These are phyloP conservation scores for Procambarus clarkii DNA, from an alignment of 1,140 invertebrate genomes.

Conservation along the genomic window DNA sequence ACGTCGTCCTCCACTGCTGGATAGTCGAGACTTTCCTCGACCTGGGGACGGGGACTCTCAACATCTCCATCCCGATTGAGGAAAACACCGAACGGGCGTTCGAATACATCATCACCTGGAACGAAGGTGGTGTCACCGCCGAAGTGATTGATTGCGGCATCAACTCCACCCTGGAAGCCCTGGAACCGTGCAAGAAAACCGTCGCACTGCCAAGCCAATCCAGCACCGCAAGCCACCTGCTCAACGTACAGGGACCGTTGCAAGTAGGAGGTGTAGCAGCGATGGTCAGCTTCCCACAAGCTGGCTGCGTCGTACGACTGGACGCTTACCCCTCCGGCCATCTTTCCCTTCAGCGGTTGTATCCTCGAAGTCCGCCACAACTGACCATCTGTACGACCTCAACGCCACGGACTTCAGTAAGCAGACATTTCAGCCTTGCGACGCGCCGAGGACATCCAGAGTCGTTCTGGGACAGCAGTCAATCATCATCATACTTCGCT, in stretches of 20 bases:
- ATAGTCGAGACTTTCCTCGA: slow-evolving; percentile 96
- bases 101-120: slow-evolving; percentile 61
- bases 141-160: slow-evolving; percentile 65
- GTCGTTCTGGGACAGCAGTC: slow-evolving; percentile 66
- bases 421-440: slow-evolving; percentile 58
- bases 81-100: slow-evolving; percentile 3
- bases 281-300: slow-evolving; percentile 84
- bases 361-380: slow-evolving; percentile 86
- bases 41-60: slow-evolving; percentile 94
- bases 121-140: slow-evolving; percentile 28
- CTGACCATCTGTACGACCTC: slow-evolving; percentile 65
- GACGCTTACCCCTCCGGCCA: slow-evolving; percentile 87
- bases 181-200: slow-evolving; percentile 41
- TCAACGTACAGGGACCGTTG: slow-evolving; percentile 96
- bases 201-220: slow-evolving; percentile 23
- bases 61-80: slow-evolving; percentile 90
- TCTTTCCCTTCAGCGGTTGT: slow-evolving; percentile 94
- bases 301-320: slow-evolving; percentile 84
- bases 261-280: slow-evolving; percentile 94
- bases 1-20: slow-evolving; percentile 92
- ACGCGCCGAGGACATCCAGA: slow-evolving; percentile 49
- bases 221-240: slow-evolving; percentile 71
- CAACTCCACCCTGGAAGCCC: slow-evolving; percentile 31
- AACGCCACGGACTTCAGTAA: slow-evolving; percentile 66
- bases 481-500: slow-evolving; percentile 67